Percentiles rank a stretch among this genome's conserved stretches.
These are phyloP conservation scores for Drosophila kuntzei DNA, from an alignment of 2,888 invertebrate genomes.

Conservation along the genomic window DNA sequence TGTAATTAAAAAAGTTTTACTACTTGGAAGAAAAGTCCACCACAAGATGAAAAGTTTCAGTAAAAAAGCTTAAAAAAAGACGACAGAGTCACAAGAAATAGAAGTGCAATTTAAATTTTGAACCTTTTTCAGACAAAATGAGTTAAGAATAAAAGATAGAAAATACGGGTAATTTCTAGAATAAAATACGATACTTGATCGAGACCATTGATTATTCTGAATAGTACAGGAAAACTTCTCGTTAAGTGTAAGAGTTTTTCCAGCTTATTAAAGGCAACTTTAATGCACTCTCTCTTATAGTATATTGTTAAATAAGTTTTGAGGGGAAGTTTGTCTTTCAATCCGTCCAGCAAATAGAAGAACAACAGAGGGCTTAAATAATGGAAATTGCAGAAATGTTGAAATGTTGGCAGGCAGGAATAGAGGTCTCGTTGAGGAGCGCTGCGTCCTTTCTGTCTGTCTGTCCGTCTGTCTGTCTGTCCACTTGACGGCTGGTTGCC, in stretches of 20 bases:
- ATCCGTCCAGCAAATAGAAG: constrained; percentile 39
- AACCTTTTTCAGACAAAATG: neutral
- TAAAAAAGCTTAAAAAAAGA: neutral
- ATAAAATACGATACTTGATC: neutral
- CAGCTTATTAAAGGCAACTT: constrained; percentile 6
- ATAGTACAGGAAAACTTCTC: neutral
- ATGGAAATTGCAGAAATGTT: constrained; percentile 18
- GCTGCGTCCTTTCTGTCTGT: constrained; percentile 12
- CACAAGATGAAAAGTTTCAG: constrained; percentile 20
- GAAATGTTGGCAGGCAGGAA: constrained; percentile 7
- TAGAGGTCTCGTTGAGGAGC: constrained; percentile 1
- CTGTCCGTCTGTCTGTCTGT: constrained; percentile 3
- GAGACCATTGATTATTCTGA: neutral
- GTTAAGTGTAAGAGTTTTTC: neutral
- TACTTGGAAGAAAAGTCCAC: constrained; percentile 13
- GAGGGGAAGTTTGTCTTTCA: constrained; percentile 36
- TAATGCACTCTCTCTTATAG: neutral
- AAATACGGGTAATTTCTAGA: neutral
- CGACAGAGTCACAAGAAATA: constrained; percentile 3
- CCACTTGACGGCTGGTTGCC: constrained; percentile 41
- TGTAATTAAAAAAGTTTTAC: constrained; percentile 41
- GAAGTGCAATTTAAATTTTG: constrained; percentile 1
- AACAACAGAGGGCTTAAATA: constrained; percentile 35
- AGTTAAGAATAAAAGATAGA: no score
- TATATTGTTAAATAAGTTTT: constrained; percentile 14